Base-by-base conservation (phyloP, 2,797 vertebrate species). In the Peromyscus melanophrys region DNA sequence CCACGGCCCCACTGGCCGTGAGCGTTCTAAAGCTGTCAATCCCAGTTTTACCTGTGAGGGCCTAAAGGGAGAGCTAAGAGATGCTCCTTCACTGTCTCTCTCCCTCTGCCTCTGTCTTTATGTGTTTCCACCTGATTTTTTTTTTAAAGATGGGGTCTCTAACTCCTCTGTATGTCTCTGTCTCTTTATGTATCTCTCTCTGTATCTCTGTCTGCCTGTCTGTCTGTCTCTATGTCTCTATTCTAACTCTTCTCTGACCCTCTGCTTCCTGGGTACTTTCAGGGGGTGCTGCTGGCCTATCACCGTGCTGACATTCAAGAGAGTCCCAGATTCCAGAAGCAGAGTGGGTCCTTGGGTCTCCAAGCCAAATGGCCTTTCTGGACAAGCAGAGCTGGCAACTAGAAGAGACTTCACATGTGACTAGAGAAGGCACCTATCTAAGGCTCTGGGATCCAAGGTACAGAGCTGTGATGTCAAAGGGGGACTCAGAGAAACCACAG, bases 11-110 rank as follows among this genome's bases (percentile, higher is more conserved):
- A 13, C 40, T 31, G 49, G 21, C 21, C 40, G 12, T 12, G 29
- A 14, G 13, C 37, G 1, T 9, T 4, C 40, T 1, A 31, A 61
- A 34, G 9, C 11, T 4, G 25, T 8, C 34, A 11, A 37, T 1
- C 14, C 17, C 12, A 10, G 46, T 6, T 19, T 57, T 2, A 29
- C 40, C 40, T 8, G 23, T n/a, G 21, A 16, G 2, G 14, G 69
- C 46, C 46, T 29, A 8, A 49, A 29, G 69, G 46, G 19, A 67
- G 4, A 19, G 29, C 83, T 12, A 16, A 16, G 7, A 3, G 31
- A 14, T 17, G 4, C 37, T 34, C 5, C 40, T 2, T 23, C 19
- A 4, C 55, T 16, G 11, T 52, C 11, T 37, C 16, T 43, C 25
- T 8, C 4, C 8, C 77, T 81, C 46, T 37, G 46, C 43, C 29